These are phyloP conservation scores for Ophiodon elongatus DNA, from an alignment of 2,113 vertebrate species.

Conservation along the genomic window DNA sequence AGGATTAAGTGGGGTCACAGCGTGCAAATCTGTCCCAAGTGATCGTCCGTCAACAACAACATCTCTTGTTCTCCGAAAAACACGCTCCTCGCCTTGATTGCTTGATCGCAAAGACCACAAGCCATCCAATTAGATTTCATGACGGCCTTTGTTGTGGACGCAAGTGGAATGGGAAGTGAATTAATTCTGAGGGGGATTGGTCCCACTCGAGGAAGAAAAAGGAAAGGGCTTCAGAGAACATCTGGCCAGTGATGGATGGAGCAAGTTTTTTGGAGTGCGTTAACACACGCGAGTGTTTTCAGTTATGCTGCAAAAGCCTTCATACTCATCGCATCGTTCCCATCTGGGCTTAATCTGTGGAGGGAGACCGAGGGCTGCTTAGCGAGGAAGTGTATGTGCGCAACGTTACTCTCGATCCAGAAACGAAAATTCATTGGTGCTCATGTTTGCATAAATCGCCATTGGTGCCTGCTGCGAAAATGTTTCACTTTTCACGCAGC, in stretches of 20 bases:
- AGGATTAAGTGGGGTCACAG: slow-evolving; percentile 74
- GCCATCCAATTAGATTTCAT: slow-evolving; percentile 71
- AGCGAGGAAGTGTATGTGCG: slow-evolving; percentile 47
- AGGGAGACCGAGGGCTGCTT: slow-evolving; percentile 46
- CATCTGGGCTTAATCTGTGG: slow-evolving; percentile 81
- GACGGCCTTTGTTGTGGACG: slow-evolving; percentile 73
- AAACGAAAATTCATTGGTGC: slow-evolving; percentile 48
- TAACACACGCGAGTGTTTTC: slow-evolving; percentile 80
- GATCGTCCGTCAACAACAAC: slow-evolving; percentile 65
- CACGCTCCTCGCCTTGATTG: slow-evolving; percentile 28
- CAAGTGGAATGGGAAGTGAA: slow-evolving; percentile 73
- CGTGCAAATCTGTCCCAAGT: slow-evolving; percentile 60
- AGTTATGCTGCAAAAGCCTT: slow-evolving; percentile 74
- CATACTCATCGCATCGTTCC: slow-evolving; percentile 80
- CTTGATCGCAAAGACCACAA: slow-evolving; percentile 61
- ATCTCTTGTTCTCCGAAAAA: slow-evolving; percentile 51
- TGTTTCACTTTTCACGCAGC: slow-evolving; percentile 45
- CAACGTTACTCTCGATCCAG: slow-evolving; percentile 29
- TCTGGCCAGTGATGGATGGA: slow-evolving; percentile 78
- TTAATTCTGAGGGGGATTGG: slow-evolving; percentile 69
- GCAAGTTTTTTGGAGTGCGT: slow-evolving; percentile 73
- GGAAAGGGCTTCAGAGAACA: slow-evolving; percentile 72
- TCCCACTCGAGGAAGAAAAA: slow-evolving; percentile 62
- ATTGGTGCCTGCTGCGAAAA: slow-evolving; percentile 29
- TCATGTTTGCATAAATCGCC: slow-evolving; percentile 44